Percentiles rank a stretch among this genome's conserved stretches.
These are phyloP conservation scores for Carduelis carduelis DNA, from an alignment of 2,797 vertebrate species.

Conservation along the genomic window DNA sequence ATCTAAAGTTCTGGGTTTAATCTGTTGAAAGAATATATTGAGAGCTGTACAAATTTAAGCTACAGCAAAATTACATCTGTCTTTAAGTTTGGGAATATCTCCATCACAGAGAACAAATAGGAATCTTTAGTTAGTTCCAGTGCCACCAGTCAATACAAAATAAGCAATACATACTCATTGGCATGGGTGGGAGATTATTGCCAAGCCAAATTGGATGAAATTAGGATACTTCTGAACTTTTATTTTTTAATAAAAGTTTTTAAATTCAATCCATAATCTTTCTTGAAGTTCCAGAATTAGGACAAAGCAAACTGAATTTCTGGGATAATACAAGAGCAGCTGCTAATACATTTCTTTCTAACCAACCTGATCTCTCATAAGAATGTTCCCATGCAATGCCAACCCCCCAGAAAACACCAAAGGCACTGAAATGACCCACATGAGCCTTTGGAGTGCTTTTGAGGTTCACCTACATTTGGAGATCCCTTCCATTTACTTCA, in stretches of 20 bases:
- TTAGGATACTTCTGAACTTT: background rate
- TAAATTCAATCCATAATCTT: background rate
- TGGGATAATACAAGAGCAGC: background rate
- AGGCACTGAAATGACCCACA: background rate
- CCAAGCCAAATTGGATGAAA: background rate
- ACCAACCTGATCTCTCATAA: background rate
- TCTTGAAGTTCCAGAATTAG: background rate
- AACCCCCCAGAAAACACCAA: background rate
- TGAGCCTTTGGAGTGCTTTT: background rate
- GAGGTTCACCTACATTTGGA: background rate
- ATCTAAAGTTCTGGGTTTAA: background rate
- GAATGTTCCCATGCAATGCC: background rate
- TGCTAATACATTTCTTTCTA: background rate
- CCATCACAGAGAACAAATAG: background rate
- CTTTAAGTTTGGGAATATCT: background rate
- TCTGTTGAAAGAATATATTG: background rate
- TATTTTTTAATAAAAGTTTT: background rate
- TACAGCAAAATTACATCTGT: background rate
- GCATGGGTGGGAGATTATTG: background rate
- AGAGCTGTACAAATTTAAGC: background rate
- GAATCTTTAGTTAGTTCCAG: background rate
- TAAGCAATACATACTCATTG: background rate
- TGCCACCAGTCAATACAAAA: background rate
- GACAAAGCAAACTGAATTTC: background rate
- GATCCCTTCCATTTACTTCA: background rate